A percentile compares a stretch with the other conserved stretches of the same genome.
Conservation (phyloP, 2,888 invertebrate species). For the Ectemnius continuus region DNA sequence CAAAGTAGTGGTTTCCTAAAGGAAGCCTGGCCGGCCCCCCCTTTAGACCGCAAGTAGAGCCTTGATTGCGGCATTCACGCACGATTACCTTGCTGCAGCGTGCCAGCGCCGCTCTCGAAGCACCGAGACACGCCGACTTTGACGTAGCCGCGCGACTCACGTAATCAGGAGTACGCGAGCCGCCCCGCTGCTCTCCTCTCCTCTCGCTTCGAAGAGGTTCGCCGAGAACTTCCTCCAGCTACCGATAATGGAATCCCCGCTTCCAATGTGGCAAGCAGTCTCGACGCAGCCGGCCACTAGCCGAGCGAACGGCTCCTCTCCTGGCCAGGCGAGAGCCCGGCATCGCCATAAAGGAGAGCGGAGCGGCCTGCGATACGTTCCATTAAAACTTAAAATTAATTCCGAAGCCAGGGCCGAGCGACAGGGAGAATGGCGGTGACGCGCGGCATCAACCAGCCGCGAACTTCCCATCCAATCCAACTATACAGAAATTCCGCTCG, state of each 20-base stretch:
- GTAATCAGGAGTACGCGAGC: constrained; percentile 8
- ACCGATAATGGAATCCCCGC: constrained; percentile 66
- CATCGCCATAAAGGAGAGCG: constrained; percentile 62
- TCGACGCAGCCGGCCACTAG: no score
- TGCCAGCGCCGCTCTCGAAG: no score
- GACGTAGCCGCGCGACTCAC: constrained; percentile 35
- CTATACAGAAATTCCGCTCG: constrained; percentile 68
- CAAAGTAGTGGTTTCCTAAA: constrained; percentile 29
- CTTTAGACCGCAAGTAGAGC: constrained; percentile 59
- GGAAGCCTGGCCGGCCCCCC: constrained; percentile 29
- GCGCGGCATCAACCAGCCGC: constrained; percentile 62
- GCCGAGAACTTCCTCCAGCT: constrained; percentile 57
- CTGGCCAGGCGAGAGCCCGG: constrained; percentile 43
- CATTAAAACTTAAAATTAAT: constrained; percentile 74
- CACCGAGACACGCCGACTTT: constrained; percentile 30
- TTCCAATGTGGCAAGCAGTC: no score
- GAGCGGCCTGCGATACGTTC: constrained; percentile 59
- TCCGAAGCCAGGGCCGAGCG: constrained; percentile 46
- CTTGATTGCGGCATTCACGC: constrained; percentile 70
- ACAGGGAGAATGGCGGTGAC: constrained; percentile 50
- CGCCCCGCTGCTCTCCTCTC: constrained; percentile 29
- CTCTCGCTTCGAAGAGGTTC: constrained; percentile 54
- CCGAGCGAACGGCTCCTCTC: constrained; percentile 29
- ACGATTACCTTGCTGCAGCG: constrained; percentile 57
- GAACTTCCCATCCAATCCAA: constrained; percentile 72